Percentiles rank a stretch among this genome's conserved stretches.
Evolutionary conservation across 2,113 vertebrate genomes (phyloP).

Genomic region (Podilymbus podiceps): DNA sequence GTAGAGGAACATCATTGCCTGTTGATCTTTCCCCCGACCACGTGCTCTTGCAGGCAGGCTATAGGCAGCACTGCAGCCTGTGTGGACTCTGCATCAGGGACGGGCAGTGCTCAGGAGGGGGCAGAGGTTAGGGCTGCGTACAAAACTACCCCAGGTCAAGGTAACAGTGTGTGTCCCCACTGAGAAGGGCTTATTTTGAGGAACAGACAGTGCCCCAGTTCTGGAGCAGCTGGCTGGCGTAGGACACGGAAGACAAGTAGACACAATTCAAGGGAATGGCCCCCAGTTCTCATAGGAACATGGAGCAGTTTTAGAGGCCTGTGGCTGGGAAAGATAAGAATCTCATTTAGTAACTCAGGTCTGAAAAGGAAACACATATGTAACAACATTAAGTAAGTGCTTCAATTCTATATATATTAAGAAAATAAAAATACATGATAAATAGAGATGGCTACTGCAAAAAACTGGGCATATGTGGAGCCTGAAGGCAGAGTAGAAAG

Average conservation of each 20-base stretch:
- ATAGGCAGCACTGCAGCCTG: neutral
- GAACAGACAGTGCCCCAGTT: neutral
- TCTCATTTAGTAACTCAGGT: neutral
- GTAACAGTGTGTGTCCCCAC: accelerated
- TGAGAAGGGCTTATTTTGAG: neutral
- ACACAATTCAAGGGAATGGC: neutral
- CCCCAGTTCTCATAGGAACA: neutral
- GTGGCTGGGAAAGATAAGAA: neutral
- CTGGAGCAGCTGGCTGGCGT: neutral
- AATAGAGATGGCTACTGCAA: neutral
- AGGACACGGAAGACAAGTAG: neutral
- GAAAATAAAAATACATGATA: neutral
- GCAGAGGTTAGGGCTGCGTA: neutral
- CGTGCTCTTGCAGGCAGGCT: neutral
- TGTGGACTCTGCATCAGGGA: neutral
- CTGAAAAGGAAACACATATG: neutral
- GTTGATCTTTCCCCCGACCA: neutral
- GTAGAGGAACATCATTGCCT: neutral
- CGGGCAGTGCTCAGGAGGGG: neutral
- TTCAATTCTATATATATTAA: neutral
- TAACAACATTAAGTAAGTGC: neutral
- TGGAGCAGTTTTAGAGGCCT: accelerated
- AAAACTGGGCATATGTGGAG: neutral
- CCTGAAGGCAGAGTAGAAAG: neutral
- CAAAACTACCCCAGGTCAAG: neutral